Base-by-base conservation (phyloP, 1,140 invertebrate species). In the Panulirus ornatus region DNA sequence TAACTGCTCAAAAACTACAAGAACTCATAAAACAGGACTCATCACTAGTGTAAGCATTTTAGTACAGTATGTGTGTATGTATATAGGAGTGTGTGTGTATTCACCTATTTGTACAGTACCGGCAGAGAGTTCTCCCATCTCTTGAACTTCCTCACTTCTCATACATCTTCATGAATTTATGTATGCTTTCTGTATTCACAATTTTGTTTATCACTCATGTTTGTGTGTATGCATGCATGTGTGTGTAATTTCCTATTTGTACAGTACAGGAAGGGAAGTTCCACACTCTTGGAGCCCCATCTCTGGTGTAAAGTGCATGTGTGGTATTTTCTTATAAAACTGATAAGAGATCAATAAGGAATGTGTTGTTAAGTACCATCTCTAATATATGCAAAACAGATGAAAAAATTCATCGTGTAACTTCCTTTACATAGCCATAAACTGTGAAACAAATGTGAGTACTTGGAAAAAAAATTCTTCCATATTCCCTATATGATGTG, bases 291-390 rank as follows among this genome's bases (percentile, higher is more conserved):
- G n/a, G n/a, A n/a, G n/a, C n/a, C n/a, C n/a, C n/a, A n/a, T n/a
- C n/a, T n/a, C n/a, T n/a, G n/a, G n/a, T n/a, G n/a, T n/a, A n/a
- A n/a, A n/a, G n/a, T n/a, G n/a, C n/a, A n/a, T n/a, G n/a, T n/a
- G n/a, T n/a, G n/a, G n/a, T n/a, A n/a, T n/a, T n/a, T n/a, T n/a
- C n/a, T n/a, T n/a, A n/a, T n/a, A n/a, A 5, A 30, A 66, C 5
- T 66, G 58, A 40, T 78, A 78, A 78, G 11, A 78, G 40, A 47
- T 47, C 38, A n/a, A 38, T 36, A 30, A 44, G 75, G 40, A 78
- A 47, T 78, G 75, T 78, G 42, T n/a, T 44, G 75, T 44, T 78
- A 44, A n/a, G 42, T 78, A 78, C 40, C 14, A 78, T 27, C n/a
- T 40, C 36, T 30, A 47, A 78, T 42, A 78, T 6, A 16, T n/a